These are phyloP conservation scores for Papilio elwesi DNA, from an alignment of 2,888 invertebrate species.

Conservation along the genomic window DNA sequence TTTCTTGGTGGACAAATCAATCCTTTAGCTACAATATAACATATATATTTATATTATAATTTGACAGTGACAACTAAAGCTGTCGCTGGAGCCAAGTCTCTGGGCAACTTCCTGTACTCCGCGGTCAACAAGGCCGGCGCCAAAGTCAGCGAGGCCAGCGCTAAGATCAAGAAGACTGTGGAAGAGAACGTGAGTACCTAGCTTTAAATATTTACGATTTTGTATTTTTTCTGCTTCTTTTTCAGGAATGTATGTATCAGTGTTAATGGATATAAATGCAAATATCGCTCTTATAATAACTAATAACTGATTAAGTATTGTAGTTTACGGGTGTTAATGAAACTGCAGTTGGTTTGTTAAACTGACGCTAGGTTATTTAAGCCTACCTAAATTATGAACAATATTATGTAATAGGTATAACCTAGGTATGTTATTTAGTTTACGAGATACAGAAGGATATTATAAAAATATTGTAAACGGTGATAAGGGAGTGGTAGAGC, in stretches of 20 bases:
- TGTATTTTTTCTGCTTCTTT: background rate
- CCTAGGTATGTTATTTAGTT: too few relatives aligned
- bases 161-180: slow-evolving; percentile 97
- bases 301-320: too few relatives aligned
- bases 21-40: background rate
- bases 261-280: too few relatives aligned
- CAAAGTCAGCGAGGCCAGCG: slow-evolving; percentile 94
- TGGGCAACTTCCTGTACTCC: slow-evolving; percentile 96
- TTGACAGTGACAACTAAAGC: slow-evolving; percentile 94
- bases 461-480: too few relatives aligned
- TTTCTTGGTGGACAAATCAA: background rate
- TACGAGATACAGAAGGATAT: too few relatives aligned
- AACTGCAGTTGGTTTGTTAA: too few relatives aligned
- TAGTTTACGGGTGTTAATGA: too few relatives aligned
- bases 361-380: too few relatives aligned
- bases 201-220: background rate
- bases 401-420: too few relatives aligned
- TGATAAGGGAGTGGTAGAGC: too few relatives aligned
- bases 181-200: slow-evolving; percentile 94
- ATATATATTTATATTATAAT: background rate
- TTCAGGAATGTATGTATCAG: background rate
- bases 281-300: too few relatives aligned
- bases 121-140: slow-evolving; percentile 98
- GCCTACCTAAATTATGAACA: too few relatives aligned
- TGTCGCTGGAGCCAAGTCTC: slow-evolving; percentile 94